Evolutionary conservation across 1,140 invertebrate species (phyloP), one percentile per base, ranked within the genome.

Genomic region (Choristoneura fumiferana): DNA sequence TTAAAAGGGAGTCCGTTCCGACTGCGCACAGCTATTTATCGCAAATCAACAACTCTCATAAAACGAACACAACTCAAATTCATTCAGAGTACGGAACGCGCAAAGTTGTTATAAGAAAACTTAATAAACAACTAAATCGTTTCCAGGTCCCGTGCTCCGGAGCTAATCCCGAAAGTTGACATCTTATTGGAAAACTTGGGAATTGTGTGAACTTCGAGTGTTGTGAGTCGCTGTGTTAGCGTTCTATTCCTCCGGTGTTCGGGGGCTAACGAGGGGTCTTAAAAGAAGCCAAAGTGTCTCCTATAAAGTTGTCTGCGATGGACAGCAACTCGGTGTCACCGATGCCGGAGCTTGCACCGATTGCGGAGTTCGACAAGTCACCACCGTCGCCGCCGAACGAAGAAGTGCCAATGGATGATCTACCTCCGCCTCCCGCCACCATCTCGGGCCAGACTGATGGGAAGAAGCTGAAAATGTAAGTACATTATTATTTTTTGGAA

Each of bases 281-380:
- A 37, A 81, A 89, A 81, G 67, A 73, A 71, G 82, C 69, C 81
- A 90, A 90, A 81, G 89, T 90, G 88, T 90, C 88, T 88, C 89
- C 89, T 49, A 87, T 90, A 75, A 90, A 90, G 84, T 76, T 90
- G 76, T 87, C 88, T 57, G 86, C 89, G 71, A 92, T 92, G 91
- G 91, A 92, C 77, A 91, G 89, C 78, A 92, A 92, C 78, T 91
- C 91, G 60, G 91, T 92, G 70, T 92, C 91, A 5, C 91, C 91
- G 54, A 91, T 92, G 91, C 91, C 91, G 40, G 91, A 92, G 67
- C 72, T 91, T 74, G 92, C 92, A 39, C 92, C 92, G 4, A 92
- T 92, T 55, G 91, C 92, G 9, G 92, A 92, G 82, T 92, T 92
- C 68, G 92, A 92, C 67, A 92, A 92, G 78, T 92, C 91, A 6